These are phyloP conservation scores for Rhipidura dahli DNA, from an alignment of 2,113 vertebrate species.

Conservation along the genomic window DNA sequence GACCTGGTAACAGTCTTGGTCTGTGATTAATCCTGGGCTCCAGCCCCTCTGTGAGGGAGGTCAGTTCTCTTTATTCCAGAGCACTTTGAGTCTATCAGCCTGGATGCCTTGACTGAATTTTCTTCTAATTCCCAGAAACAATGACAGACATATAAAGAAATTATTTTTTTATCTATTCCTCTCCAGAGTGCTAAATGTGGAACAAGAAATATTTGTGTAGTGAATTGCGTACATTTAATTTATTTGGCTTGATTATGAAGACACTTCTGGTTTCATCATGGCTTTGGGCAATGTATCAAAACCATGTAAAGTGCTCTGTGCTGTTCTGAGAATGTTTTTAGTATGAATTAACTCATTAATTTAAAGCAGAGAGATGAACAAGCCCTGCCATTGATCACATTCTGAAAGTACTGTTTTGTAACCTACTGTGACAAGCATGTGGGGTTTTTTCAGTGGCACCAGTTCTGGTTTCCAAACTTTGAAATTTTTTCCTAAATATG, in stretches of 20 bases:
- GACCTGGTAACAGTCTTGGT: background rate
- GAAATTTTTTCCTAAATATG: background rate
- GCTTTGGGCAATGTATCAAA: background rate
- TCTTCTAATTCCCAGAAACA: background rate
- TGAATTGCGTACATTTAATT: background rate
- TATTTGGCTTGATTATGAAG: background rate
- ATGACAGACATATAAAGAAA: background rate
- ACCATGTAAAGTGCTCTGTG: background rate
- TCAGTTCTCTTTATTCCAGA: background rate
- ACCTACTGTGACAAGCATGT: background rate
- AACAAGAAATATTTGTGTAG: background rate
- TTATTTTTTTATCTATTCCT: background rate
- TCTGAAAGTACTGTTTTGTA: background rate
- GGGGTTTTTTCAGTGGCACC: background rate
- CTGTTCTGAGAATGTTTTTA: background rate
- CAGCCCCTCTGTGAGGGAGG: background rate
- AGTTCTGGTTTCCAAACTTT: background rate
- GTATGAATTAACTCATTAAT: background rate
- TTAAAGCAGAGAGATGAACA: background rate
- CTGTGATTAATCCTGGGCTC: rapidly evolving
- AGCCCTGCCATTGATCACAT: background rate
- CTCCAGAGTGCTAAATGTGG: background rate
- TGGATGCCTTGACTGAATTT: background rate
- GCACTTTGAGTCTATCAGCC: background rate
- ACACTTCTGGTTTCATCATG: background rate